Percentiles rank a stretch among this genome's conserved stretches.
Evolutionary conservation across 2,888 invertebrate species (phyloP).

Genomic region (Sericinus montela): DNA sequence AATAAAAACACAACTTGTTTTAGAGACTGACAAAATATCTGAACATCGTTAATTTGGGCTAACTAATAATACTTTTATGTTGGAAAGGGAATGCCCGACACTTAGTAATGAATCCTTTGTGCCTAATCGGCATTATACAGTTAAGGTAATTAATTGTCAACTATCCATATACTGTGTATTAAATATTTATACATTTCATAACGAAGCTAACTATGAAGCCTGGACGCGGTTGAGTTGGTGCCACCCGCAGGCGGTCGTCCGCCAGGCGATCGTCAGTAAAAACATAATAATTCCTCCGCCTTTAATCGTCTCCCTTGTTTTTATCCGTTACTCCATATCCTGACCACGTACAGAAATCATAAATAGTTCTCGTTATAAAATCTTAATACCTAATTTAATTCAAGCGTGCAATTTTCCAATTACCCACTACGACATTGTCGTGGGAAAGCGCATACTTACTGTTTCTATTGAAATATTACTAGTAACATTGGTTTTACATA

Average conservation of each 20-base stretch:
- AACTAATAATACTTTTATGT: too few relatives aligned
- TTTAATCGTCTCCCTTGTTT: constrained; percentile 24
- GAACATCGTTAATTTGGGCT: too few relatives aligned
- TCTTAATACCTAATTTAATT: constrained; percentile 27
- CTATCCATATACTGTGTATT: constrained; percentile 61
- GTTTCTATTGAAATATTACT: background rate
- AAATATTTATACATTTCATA: constrained; percentile 78
- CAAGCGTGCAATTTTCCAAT: constrained; percentile 16
- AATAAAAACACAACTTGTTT: too few relatives aligned
- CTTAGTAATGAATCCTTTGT: background rate
- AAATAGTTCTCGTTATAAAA: constrained; percentile 32
- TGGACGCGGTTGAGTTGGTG: constrained; percentile 53
- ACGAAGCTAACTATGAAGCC: constrained; percentile 71
- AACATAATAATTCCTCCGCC: constrained; percentile 45
- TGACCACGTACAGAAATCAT: constrained; percentile 29
- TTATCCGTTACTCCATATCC: constrained; percentile 26
- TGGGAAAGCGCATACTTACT: constrained; percentile 5
- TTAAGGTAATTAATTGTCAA: constrained; percentile 75
- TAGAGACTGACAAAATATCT: too few relatives aligned
- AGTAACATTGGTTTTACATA: background rate
- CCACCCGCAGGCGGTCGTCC: constrained; percentile 61
- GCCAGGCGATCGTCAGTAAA: constrained; percentile 42
- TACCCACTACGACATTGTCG: constrained; percentile 6
- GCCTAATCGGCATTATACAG: constrained; percentile 26
- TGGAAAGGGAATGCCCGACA: too few relatives aligned